Percentiles rank a stretch among this genome's conserved stretches.
Conservation (phyloP, 2,888 invertebrate genomes). For the Nudaria mundana region DNA sequence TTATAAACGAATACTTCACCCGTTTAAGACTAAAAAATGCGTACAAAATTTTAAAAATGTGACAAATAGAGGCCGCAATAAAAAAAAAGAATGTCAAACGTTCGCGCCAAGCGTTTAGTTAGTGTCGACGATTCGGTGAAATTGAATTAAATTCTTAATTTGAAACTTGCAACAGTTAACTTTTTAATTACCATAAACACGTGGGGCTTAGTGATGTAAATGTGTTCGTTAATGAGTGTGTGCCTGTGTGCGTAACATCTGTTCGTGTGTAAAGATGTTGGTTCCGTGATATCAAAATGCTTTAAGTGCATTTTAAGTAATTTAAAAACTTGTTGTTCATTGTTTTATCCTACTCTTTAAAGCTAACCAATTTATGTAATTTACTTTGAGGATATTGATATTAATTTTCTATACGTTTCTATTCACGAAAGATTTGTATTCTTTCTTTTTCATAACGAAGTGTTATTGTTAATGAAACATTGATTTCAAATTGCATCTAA, state of each 20-base stretch:
- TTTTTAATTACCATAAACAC: conserved; percentile 48
- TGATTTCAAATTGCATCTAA: no score
- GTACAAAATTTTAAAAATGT: conserved; percentile 48
- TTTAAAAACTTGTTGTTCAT: conserved; percentile 17
- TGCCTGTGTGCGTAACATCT: conserved; percentile 57
- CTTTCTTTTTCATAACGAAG: no score
- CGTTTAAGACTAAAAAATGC: conserved; percentile 58
- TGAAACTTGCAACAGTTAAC: conserved; percentile 51
- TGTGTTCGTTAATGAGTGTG: conserved; percentile 74
- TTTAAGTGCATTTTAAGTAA: no score
- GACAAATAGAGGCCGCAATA: conserved; percentile 37
- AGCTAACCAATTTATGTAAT: no score
- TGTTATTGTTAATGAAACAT: no score
- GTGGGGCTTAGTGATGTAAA: conserved; percentile 70
- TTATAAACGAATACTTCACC: conserved; percentile 62
- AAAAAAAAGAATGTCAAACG: conserved; percentile 25
- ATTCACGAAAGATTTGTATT: no score
- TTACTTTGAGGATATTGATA: no score
- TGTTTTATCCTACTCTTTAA: no score
- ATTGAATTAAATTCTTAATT: conserved; percentile 42
- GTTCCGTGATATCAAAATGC: conserved; percentile 54
- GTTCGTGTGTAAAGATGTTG: conserved; percentile 52
- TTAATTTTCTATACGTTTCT: no score
- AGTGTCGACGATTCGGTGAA: conserved; percentile 38
- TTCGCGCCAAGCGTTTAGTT: conserved; percentile 51